These are phyloP conservation scores for Stegostoma tigrinum DNA, from an alignment of 2,113 vertebrate species.

Conservation along the genomic window DNA sequence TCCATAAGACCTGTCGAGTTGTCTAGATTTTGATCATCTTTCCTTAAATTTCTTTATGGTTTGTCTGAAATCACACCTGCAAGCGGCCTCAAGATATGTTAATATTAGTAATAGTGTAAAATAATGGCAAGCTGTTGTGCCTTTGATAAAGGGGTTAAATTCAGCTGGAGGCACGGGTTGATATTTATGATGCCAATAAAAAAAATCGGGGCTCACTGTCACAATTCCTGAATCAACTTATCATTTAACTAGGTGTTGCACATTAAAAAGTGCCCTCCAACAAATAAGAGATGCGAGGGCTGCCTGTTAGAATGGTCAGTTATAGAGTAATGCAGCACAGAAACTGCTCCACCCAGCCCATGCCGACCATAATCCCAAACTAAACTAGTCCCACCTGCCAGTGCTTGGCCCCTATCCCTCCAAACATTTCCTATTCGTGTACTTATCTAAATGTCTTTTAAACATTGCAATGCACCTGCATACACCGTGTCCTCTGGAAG, in stretches of 20 bases:
- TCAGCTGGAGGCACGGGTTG: background rate
- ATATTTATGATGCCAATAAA: background rate
- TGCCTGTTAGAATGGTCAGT: background rate
- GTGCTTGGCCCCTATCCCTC: too few species aligned
- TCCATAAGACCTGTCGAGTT: background rate
- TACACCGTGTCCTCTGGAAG: too few species aligned
- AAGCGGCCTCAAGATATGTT: background rate
- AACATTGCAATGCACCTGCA: too few species aligned
- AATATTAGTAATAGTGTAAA: background rate
- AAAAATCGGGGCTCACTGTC: background rate
- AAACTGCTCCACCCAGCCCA: too few species aligned
- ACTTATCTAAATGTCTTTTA: too few species aligned
- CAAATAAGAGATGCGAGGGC: background rate
- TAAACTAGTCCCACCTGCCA: too few species aligned
- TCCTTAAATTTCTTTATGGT: background rate
- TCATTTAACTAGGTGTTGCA: background rate
- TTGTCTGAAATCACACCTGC: background rate
- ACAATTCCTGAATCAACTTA: background rate
- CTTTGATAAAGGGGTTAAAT: background rate
- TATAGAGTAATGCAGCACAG: background rate
- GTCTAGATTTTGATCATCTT: background rate
- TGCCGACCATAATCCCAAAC: too few species aligned
- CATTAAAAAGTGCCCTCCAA: background rate
- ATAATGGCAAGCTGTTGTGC: background rate
- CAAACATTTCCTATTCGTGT: too few species aligned